Evolutionary conservation across 2,113 vertebrate genomes (phyloP).

Genomic region (Neogobius melanostomus): DNA sequence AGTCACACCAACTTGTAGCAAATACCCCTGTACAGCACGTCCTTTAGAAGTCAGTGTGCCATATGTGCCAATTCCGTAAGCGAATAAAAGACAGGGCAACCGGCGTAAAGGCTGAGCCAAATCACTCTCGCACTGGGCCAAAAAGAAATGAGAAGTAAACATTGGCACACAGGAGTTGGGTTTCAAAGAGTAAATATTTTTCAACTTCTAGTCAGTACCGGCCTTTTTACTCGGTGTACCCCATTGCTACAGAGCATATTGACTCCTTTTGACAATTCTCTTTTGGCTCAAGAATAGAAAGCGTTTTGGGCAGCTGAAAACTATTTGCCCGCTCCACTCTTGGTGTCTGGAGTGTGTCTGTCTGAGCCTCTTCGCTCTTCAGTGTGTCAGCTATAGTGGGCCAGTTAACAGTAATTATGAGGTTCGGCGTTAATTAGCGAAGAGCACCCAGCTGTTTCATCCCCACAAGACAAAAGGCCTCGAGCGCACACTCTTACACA

Average conservation of each 20-base stretch:
- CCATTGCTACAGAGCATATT: not conserved
- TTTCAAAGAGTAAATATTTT: not conserved
- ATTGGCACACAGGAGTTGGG: not conserved
- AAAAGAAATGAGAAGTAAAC: not conserved
- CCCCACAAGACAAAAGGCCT: constrained; percentile 68
- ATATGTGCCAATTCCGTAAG: not conserved
- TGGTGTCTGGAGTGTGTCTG: constrained; percentile 10
- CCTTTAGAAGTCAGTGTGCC: not conserved
- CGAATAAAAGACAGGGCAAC: not conserved
- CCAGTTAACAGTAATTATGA: constrained; percentile 73
- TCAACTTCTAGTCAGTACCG: not conserved
- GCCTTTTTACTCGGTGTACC: not conserved
- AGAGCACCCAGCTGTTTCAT: constrained; percentile 75
- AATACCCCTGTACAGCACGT: not conserved
- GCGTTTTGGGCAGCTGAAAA: not conserved
- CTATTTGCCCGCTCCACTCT: constrained; percentile 1
- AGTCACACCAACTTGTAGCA: not conserved
- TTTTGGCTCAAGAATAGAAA: not conserved
- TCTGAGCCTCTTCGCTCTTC: constrained; percentile 27
- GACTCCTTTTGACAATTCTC: not conserved
- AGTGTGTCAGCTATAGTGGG: constrained; percentile 54
- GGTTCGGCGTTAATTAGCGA: constrained; percentile 71
- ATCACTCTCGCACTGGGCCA: not conserved
- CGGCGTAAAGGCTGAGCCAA: not conserved
- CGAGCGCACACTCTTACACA: constrained; percentile 36